Conservation (phyloP, 1,140 invertebrate genomes). For the Triops cancriformis region DNA sequence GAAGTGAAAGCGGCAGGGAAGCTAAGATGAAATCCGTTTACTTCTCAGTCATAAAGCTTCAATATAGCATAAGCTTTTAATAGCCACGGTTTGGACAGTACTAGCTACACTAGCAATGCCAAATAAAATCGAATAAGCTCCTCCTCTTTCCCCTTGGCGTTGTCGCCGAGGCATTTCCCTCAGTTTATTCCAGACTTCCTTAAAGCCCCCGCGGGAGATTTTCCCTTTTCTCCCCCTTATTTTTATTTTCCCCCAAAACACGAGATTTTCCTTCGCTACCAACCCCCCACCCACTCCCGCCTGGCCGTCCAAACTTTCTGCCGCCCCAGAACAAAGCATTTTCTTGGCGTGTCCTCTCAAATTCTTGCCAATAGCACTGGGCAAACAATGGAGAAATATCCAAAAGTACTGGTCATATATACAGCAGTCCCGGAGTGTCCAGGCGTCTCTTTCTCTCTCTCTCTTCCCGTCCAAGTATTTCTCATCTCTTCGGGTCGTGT, state of each 20-base stretch:
- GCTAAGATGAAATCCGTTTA: not conserved
- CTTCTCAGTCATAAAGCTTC: slow-evolving; percentile 3
- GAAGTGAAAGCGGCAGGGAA: not conserved
- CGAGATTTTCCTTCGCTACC: not conserved
- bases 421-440: slow-evolving; percentile 7
- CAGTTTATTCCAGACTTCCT: slow-evolving; percentile 4
- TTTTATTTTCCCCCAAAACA: not conserved
- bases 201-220: not conserved
- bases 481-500: not conserved
- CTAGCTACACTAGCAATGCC: not conserved
- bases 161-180: not conserved
- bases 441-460: too few relatives aligned
- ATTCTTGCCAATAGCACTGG: not conserved
- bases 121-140: not conserved
- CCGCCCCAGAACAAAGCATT: not conserved
- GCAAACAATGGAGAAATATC: not conserved
- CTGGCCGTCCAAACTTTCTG: not conserved
- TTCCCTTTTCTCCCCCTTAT: not conserved
- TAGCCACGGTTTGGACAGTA: not conserved
- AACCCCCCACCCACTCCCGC: not conserved
- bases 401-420: slow-evolving; percentile 7
- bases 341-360: not conserved
- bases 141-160: not conserved
- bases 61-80: slow-evolving; percentile 6
- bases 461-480: not conserved